Conservation (phyloP, 1,140 invertebrate genomes). For the Drosophila pandora region DNA sequence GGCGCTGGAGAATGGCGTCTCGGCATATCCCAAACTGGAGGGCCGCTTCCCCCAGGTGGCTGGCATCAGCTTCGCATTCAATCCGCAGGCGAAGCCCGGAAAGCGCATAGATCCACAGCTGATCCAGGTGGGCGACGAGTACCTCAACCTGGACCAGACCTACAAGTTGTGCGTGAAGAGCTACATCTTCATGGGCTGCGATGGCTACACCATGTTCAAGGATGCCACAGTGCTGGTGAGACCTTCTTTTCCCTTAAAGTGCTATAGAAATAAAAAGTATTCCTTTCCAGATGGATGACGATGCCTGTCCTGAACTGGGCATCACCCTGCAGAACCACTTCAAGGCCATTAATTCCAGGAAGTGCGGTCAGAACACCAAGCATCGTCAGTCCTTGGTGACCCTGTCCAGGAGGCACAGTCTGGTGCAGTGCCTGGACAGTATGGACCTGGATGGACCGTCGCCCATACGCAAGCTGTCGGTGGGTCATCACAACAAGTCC, state of each 20-base stretch:
- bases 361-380: constrained; percentile 89
- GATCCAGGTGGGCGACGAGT: constrained; percentile 93
- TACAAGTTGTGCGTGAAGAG: constrained; percentile 93
- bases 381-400: constrained; percentile 93
- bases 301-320: constrained; percentile 92
- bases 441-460: constrained; percentile 88
- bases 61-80: constrained; percentile 93
- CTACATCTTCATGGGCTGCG: constrained; percentile 91
- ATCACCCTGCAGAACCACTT: constrained; percentile 95
- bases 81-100: constrained; percentile 89
- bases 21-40: constrained; percentile 91
- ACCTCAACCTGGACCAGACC: constrained; percentile 88
- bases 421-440: constrained; percentile 90
- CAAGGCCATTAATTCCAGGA: constrained; percentile 91
- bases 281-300: constrained; percentile 88
- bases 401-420: constrained; percentile 89
- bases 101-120: constrained; percentile 88
- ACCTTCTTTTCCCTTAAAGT: constrained; percentile 13
- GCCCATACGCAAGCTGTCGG: constrained; percentile 85
- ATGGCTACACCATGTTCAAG: constrained; percentile 93
- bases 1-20: constrained; percentile 91
- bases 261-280: background rate
- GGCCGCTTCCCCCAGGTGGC: constrained; percentile 91
- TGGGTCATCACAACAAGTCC: constrained; percentile 72
- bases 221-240: constrained; percentile 88